Percentiles rank a stretch among this genome's conserved stretches.
phyloP scores from a whole-genome alignment of 2,797 vertebrate genomes.

The Falco columbarius region DNA sequence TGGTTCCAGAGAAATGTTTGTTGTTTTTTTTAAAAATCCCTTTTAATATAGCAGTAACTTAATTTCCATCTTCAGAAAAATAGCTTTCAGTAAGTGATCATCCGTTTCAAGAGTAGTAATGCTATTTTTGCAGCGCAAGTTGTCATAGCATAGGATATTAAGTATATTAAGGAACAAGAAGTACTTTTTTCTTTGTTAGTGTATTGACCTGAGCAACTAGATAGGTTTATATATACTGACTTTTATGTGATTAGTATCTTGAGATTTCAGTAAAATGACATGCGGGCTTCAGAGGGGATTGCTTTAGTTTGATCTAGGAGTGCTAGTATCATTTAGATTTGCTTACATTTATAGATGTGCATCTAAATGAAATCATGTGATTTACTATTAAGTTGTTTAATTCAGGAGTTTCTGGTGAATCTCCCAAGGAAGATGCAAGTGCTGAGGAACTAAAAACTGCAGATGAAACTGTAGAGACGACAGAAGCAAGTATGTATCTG shows the following conservation, averaged over 20 bases:
- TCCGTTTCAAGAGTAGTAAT: not conserved
- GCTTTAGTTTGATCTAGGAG: not conserved
- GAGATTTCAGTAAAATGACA: not conserved
- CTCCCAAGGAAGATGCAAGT: slow-evolving; percentile 27
- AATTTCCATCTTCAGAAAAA: not conserved
- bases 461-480: slow-evolving; percentile 30
- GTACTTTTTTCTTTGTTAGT: not conserved
- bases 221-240: not conserved
- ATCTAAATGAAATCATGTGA: not conserved
- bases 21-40: not conserved
- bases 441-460: slow-evolving; percentile 35
- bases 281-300: not conserved
- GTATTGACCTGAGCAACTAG: not conserved
- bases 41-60: not conserved
- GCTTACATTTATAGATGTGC: not conserved
- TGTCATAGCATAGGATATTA: not conserved
- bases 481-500: slow-evolving; percentile 52
- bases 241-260: not conserved
- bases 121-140: not conserved
- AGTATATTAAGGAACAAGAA: not conserved
- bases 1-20: not conserved
- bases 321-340: not conserved
- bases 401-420: slow-evolving; percentile 68
- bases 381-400: slow-evolving; percentile 17
- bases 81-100: not conserved